Conservation (phyloP, 2,797 vertebrate species). For the Hypotaenidia okinawae region DNA sequence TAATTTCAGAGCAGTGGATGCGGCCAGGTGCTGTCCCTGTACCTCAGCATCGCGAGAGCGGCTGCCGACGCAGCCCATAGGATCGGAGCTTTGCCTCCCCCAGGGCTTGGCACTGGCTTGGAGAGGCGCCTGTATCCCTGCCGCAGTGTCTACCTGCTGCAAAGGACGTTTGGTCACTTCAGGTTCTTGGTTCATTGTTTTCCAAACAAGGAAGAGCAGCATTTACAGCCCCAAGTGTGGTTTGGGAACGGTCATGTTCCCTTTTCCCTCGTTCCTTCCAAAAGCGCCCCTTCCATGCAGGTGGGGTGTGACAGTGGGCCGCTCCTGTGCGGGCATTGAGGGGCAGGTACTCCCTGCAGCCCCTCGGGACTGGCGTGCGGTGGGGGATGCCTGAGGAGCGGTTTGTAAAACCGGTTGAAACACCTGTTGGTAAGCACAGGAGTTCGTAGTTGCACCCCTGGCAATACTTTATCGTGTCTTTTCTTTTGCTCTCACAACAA, state of each 20-base stretch:
- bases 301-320: neutral
- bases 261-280: neutral
- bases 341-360: neutral
- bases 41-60: neutral
- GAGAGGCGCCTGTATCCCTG: neutral
- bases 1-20: conserved; percentile 44
- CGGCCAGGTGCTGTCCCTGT: neutral
- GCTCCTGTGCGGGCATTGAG: neutral
- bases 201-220: neutral
- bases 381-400: rapidly evolving
- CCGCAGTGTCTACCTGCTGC: neutral
- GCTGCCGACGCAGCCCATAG: rapidly evolving
- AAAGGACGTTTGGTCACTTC: neutral
- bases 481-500: neutral
- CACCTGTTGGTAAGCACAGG: neutral
- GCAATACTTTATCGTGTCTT: neutral
- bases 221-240: neutral
- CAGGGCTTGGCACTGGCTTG: neutral
- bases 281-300: neutral
- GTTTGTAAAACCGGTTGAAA: neutral
- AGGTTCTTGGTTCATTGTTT: neutral
- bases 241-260: rapidly evolving
- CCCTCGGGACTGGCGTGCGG: rapidly evolving
- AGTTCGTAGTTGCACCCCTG: neutral
- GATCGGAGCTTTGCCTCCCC: rapidly evolving